Base-by-base conservation (phyloP, 2,888 invertebrate genomes). In the Idaea dimidiata region DNA sequence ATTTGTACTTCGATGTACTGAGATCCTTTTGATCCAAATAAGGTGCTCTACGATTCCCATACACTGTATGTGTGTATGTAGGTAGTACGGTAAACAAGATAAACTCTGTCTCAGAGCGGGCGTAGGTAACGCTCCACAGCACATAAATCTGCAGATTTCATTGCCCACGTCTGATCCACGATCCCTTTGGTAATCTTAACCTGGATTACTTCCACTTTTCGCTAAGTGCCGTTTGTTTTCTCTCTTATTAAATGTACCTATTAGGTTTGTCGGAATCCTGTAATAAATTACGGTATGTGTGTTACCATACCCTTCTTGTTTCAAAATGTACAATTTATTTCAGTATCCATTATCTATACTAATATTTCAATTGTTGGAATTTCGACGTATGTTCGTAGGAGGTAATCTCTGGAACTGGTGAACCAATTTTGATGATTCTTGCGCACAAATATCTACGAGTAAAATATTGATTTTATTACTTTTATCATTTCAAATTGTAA, bases 101-200 rank as follows among this genome's bases (percentile, higher is more conserved):
- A 87, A 84, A 82, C 76, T 80, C 78, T 75, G 66, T 66, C 67
- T 66, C 67, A 56, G 32, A 70, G 69, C 62, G 63, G 59, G 64
- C 67, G 59, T 64, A 68, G 72, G 73, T 71, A 79, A 78, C 79
- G 76, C 78, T 76, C 73, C 75, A 70, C 78, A 74, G 74, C 78
- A 79, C 79, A 87, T 87, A 86, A 86, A 87, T 87, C 86, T 81
- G 69, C 67, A 69, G 81, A 84, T 84, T 87, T 84, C 80, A 82
- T 82, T 86, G 80, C 73, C 76, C 75, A 74, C 72, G 69, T 73
- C 75, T 76, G 76, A 77, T 80, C 76, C 80, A 76, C 72, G 76
- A 76, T 75, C 76, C 76, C 75, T 67, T 62, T 67, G 72, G 74
- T 79, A 79, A 82, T 82, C 80, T 79, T 72, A 72, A 63, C 68